Base-by-base conservation (phyloP, 2,797 vertebrate species). In the Falco peregrinus region DNA sequence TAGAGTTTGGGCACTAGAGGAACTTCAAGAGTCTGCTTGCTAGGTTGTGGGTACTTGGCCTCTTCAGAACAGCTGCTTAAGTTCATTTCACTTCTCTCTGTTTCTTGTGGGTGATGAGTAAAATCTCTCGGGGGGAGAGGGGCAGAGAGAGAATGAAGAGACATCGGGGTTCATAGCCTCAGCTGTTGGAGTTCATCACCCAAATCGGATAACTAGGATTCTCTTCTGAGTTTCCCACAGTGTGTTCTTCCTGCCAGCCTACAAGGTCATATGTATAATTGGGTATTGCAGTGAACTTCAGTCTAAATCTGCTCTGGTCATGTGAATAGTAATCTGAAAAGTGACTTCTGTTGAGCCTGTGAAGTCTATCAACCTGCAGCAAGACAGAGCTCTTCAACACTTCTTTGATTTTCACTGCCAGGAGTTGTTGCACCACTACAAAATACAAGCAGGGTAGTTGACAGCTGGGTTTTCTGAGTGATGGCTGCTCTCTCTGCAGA, bases 161-260 rank as follows among this genome's bases (percentile, higher is more conserved):
- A 95, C 33, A 90, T 87, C 7, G 63, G 79, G 96, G 95, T 96
- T 96, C 75, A 19, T 45, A 70, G 64, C 70, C 74, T 98, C 31
- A 67, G 96, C 97, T 97, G 90, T 95, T 97, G 68, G 95, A 97
- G 76, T 97, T 97, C 96, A 92, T 97, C 95, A 97, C 75, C 90
- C 70, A 89, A 91, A 89, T 94, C 91, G 94, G 88, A 92, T 95
- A 96, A 93, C 83, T 96, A 64, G 70, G 45, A 90, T 96, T 97
- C 90, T 95, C 84, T 85, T 90, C 73, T 89, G 65, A 73, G 77
- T 94, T 98, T 97, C 96, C 87, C 87, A 94, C 13, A 78, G 65
- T 56, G 57, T 85, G 67, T 92, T 96, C 82, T 96, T 95, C 85
- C 43, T 87, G 61, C 54, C 82, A 92, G 86, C 80, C 61, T 92